Evolutionary conservation across 2,888 invertebrate genomes (phyloP), one percentile per base, ranked within the genome.

Genomic region (Sericinus montela): DNA sequence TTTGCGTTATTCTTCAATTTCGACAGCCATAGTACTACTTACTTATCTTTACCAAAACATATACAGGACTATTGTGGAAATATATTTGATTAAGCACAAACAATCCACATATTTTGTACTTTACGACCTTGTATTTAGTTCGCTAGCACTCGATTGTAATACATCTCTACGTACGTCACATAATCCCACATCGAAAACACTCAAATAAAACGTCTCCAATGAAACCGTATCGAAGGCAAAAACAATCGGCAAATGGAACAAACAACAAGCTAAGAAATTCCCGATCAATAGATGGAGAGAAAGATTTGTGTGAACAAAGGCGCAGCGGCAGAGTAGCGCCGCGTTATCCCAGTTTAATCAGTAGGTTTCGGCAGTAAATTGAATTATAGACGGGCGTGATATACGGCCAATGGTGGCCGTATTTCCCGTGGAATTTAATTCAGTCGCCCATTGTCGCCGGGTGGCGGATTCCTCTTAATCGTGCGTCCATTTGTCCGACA

Each of bases 311-410:
- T 2, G 11, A 16, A 35, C 15, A 15, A 35, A 15, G 8, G 9
- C 35, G 32, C 8, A 32, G 19, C 9, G 42, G 30, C 32, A 30
- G 30, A 41, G 41, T 41, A 11, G 19, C 41, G 41, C 41, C 30
- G 25, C 25, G 30, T 11, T 41, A 16, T 32, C 11, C 30, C 16
- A 30, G 30, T 41, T 30, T 41, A 40, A 40, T 40, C 40, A 40
- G n/a, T n/a, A 13, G 30, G 30, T 41, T 41, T 32, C 41, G 32
- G 16, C 19, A 19, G 16, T 32, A 11, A 25, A 44, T 44, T 44
- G 44, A 28, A 44, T 23, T 11, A 37, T 37, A 23, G 16, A 13
- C 25, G n/a, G 15, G 25, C 23, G 44, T 15, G 35, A 44, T 44
- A 25, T 25, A 43, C 23, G 10, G 35, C 25, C 19, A 36, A 15